Percentiles rank a stretch among this genome's conserved stretches.
Evolutionary conservation across 1,140 invertebrate genomes (phyloP).

Genomic region (Neomicropteryx cornuta): DNA sequence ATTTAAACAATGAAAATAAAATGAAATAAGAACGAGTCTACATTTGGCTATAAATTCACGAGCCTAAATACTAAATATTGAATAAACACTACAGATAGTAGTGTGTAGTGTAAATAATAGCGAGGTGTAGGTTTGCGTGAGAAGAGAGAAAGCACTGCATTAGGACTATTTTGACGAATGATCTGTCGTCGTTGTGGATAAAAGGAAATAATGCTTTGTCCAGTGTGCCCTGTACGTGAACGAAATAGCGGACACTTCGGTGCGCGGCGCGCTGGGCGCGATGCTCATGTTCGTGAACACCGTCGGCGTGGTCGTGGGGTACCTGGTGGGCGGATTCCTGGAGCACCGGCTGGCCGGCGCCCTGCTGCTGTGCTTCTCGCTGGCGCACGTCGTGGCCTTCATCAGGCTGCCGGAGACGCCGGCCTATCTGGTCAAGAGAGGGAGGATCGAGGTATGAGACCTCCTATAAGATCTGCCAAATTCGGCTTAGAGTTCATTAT

Average conservation of each 20-base stretch:
- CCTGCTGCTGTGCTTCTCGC: slow-evolving; percentile 16
- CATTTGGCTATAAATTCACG: no score
- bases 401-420: slow-evolving; percentile 27
- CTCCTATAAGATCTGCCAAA: no score
- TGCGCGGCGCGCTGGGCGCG: slow-evolving; percentile 23
- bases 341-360: slow-evolving; percentile 18
- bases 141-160: no score
- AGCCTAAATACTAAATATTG: no score
- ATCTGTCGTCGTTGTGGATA: no score
- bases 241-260: slow-evolving; percentile 27
- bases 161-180: no score
- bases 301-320: slow-evolving; percentile 20
- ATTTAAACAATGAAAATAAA: no score
- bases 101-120: no score
- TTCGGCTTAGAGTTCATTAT: no score
- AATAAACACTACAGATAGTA: no score
- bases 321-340: slow-evolving; percentile 20
- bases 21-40: no score
- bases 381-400: slow-evolving; percentile 19
- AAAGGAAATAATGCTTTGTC: not conserved
- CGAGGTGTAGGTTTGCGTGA: no score
- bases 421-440: slow-evolving; percentile 17
- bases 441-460: slow-evolving; percentile 16
- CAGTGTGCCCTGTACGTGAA: slow-evolving; percentile 28
- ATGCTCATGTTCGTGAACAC: slow-evolving; percentile 22